A percentile compares a stretch with the other conserved stretches of the same genome.
Evolutionary conservation across 1,140 invertebrate genomes (phyloP).

Genomic region (Ganaspis sp.): DNA sequence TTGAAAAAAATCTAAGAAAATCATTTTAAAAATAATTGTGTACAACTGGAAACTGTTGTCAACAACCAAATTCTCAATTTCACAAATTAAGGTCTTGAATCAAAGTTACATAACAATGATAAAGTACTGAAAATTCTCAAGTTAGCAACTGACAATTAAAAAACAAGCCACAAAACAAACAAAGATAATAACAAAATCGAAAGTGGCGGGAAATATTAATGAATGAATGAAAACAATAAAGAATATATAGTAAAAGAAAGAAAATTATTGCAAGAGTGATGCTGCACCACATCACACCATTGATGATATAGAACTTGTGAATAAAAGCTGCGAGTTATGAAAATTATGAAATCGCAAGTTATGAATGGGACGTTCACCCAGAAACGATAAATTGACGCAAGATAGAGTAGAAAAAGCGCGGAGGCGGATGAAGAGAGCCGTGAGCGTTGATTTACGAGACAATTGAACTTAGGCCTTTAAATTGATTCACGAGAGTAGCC

Average conservation of each 20-base stretch:
- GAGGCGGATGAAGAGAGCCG: slow-evolving; percentile 30
- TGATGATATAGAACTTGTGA: slow-evolving; percentile 30
- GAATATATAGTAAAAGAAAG: background rate
- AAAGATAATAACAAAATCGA: too few species aligned
- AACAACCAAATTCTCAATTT: too few species aligned
- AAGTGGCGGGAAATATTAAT: too few species aligned
- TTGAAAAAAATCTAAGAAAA: too few species aligned
- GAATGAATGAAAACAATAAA: too few species aligned
- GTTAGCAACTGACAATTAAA: too few species aligned
- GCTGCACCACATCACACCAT: slow-evolving; percentile 5
- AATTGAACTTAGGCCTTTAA: slow-evolving; percentile 48
- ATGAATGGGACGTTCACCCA: slow-evolving; percentile 30
- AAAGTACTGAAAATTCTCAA: too few species aligned
- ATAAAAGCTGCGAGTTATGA: slow-evolving; percentile 30
- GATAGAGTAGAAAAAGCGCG: slow-evolving; percentile 10
- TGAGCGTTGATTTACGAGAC: slow-evolving; percentile 39
- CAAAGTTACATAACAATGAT: too few species aligned
- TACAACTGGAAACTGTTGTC: too few species aligned
- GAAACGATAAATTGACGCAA: slow-evolving; percentile 25
- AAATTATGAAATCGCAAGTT: slow-evolving; percentile 28
- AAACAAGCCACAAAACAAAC: too few species aligned
- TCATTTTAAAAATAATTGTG: too few species aligned
- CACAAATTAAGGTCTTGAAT: too few species aligned
- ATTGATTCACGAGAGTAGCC: slow-evolving; percentile 39
- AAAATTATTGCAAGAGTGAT: background rate